These are phyloP conservation scores for Athene noctua DNA, from an alignment of 2,113 vertebrate genomes.

Conservation along the genomic window DNA sequence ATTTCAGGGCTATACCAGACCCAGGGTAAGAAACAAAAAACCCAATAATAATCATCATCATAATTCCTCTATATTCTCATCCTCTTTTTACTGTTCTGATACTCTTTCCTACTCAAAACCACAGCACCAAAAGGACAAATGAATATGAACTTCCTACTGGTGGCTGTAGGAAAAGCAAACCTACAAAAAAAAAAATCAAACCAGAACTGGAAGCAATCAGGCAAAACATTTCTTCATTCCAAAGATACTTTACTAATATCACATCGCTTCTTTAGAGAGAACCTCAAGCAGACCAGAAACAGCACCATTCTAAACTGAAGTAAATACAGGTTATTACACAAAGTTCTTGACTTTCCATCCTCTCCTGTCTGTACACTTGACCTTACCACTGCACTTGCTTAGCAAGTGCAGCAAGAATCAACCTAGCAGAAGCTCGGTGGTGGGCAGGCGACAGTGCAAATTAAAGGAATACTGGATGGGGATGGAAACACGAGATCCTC, in stretches of 20 bases:
- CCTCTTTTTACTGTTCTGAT: not conserved
- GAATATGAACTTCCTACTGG: not conserved
- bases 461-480: not conserved
- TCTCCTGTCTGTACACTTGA: not conserved
- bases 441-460: not conserved
- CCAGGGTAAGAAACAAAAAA: not conserved
- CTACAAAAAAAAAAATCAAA: not conserved
- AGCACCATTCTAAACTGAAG: not conserved
- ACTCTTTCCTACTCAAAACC: not conserved
- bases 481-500: not conserved
- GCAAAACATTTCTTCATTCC: not conserved
- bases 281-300: not conserved
- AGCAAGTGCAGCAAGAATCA: not conserved
- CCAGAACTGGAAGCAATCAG: not conserved
- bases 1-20: not conserved
- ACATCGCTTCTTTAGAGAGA: not conserved
- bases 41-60: not conserved
- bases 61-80: not conserved
- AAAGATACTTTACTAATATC: not conserved
- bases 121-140: not conserved
- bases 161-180: not conserved
- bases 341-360: not conserved
- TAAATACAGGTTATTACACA: not conserved
- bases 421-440: not conserved
- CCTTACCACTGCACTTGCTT: not conserved